Percentiles rank a stretch among this genome's conserved stretches.
Evolutionary conservation across 1,140 invertebrate genomes (phyloP).

Genomic region (Mya arenaria): DNA sequence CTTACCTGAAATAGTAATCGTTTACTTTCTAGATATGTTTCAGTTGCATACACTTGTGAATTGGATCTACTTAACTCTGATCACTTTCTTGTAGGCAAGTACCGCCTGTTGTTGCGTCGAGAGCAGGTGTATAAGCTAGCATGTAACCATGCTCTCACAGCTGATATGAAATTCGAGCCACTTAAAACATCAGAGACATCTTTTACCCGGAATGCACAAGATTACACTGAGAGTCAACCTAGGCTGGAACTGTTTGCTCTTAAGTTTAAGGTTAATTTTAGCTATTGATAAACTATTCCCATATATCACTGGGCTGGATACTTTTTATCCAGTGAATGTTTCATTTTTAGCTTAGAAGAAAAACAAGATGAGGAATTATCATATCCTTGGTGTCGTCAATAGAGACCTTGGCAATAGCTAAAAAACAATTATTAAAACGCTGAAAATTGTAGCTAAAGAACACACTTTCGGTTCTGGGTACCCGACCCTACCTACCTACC

Average conservation of each 20-base stretch:
- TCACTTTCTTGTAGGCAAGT: constrained; percentile 65
- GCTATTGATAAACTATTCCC: not conserved
- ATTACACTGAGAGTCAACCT: constrained; percentile 90
- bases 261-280: not conserved
- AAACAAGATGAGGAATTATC: not conserved
- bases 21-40: not conserved
- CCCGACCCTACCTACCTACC: too few relatives aligned
- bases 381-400: not conserved
- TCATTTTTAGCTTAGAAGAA: not conserved
- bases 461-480: not conserved
- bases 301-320: not conserved
- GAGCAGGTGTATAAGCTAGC: constrained; percentile 82
- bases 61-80: not conserved
- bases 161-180: constrained; percentile 74
- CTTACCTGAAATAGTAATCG: not conserved
- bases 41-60: too few relatives aligned
- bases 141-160: constrained; percentile 80
- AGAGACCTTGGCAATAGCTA: not conserved
- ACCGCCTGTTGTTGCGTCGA: constrained; percentile 80
- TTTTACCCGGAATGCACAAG: constrained; percentile 79
- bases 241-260: constrained; percentile 87
- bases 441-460: not conserved
- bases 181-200: constrained; percentile 78
- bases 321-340: not conserved
- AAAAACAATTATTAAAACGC: not conserved